Evolutionary conservation across 2,797 vertebrate species (phyloP).

Genomic region (Heteromormyrus szaboi): DNA sequence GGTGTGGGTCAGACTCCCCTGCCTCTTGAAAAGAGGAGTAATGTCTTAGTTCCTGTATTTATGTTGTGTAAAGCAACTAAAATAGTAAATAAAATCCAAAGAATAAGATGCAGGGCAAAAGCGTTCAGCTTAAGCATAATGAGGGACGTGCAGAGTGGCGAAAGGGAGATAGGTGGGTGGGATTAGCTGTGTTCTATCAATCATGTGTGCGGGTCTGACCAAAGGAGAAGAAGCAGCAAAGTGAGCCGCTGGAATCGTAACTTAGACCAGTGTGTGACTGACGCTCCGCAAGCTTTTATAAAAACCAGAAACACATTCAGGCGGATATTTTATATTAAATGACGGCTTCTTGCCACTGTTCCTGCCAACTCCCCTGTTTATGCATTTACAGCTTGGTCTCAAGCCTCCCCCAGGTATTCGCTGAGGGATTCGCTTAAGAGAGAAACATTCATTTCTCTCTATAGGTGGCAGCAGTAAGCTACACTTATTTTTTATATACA

Average conservation of each 20-base stretch:
- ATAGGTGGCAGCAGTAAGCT: conserved; percentile 36
- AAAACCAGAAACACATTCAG: neutral
- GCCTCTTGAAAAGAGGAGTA: neutral
- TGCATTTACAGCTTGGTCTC: neutral
- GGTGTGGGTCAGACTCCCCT: neutral
- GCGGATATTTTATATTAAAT: neutral
- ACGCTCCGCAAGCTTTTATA: neutral
- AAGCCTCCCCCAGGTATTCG: neutral
- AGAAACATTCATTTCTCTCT: conserved; percentile 13
- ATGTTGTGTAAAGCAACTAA: neutral
- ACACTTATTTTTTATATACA: neutral
- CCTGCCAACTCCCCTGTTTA: neutral
- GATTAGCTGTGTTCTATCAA: neutral
- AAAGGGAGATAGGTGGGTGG: neutral
- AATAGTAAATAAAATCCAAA: neutral
- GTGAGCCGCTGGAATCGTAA: neutral
- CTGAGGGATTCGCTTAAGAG: neutral
- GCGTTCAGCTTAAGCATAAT: neutral
- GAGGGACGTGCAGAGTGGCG: neutral
- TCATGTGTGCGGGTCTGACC: neutral
- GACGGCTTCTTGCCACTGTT: neutral
- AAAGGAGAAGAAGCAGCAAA: neutral
- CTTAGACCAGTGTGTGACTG: neutral
- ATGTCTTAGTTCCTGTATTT: neutral
- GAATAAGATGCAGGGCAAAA: neutral